Evolutionary conservation across 2,113 vertebrate species (phyloP), one percentile per base, ranked within the genome.

Genomic region (Lathamus discolor): DNA sequence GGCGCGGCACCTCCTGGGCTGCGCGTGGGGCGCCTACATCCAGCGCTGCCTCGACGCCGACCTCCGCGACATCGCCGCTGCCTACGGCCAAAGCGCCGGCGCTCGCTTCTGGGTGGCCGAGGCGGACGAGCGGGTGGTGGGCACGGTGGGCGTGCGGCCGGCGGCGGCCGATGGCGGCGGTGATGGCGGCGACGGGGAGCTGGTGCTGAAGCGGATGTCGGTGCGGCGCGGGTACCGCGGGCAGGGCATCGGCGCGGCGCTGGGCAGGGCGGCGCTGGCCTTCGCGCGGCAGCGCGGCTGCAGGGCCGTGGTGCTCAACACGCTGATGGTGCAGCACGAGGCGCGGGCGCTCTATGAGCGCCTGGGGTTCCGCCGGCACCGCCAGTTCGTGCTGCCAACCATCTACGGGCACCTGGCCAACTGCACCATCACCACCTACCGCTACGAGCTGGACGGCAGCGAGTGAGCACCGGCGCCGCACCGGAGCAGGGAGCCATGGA

Each of bases 41-140:
- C 91, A 95, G 11, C 96, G 89, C 39, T 97, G 97, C 66, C 91
- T 98, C 27, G 80, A 55, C 5, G 93, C 93, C 17, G 97, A 98
- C 91, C 97, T 98, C 62, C 59, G 67, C 66, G 97, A 98, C 89
- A 98, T 98, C 54, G 29, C 46, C 5, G 69, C 83, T 5, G 81
- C 95, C 6, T 98, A 98, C 79, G 92, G 97, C 62, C 37, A 80
- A 5, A 17, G 43, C 25, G 64, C 63, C 28, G 94, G 86, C 1
- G 95, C 92, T 14, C 70, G 92, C 7, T 98, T 98, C 77, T 98
- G 98, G 97, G 97, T 98, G 62, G 97, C 95, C 0, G 97, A 98
- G 72, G 87, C 48, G 1, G 93, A 96, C 1, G 97, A 93, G 11
- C 15, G 35, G 11, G 91, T 98, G 44, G 93, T 98, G 27, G 97